Percentiles rank a stretch among this genome's conserved stretches.
Evolutionary conservation across 2,888 invertebrate species (phyloP).

Genomic region (Cheilosia soror): DNA sequence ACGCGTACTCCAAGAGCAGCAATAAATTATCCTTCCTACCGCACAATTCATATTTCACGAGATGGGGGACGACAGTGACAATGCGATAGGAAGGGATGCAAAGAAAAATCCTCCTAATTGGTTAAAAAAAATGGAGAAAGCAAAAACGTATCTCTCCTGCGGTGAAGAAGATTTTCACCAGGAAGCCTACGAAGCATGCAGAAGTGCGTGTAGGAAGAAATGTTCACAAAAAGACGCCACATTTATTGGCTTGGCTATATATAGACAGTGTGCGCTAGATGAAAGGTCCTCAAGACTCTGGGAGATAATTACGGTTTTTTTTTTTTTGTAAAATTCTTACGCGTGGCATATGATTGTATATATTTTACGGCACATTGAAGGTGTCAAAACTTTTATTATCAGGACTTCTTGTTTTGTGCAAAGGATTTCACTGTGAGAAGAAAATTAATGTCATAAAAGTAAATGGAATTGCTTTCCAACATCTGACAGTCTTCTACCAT

Average conservation of each 20-base stretch:
- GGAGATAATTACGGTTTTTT: conserved; percentile 53
- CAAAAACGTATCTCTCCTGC: not conserved
- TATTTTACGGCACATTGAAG: conserved; percentile 54
- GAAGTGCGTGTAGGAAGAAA: conserved; percentile 30
- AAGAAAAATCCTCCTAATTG: conserved; percentile 52
- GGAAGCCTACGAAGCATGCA: no score
- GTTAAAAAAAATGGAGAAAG: conserved; percentile 1
- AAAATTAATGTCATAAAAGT: conserved; percentile 51
- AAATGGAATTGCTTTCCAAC: conserved; percentile 56
- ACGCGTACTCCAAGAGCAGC: not conserved
- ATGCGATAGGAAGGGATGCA: conserved; percentile 24
- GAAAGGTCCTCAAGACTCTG: conserved; percentile 23
- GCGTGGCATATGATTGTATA: conserved; percentile 21
- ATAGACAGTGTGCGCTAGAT: conserved; percentile 18
- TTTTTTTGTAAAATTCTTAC: conserved; percentile 27
- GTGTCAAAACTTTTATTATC: conserved; percentile 58
- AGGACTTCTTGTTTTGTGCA: conserved; percentile 22
- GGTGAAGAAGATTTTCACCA: not conserved
- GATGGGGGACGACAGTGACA: conserved; percentile 2
- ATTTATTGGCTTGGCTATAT: conserved; percentile 40
- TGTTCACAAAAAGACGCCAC: conserved; percentile 23
- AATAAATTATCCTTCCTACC: conserved; percentile 38
- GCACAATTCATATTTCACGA: conserved; percentile 1
- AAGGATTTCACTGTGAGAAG: conserved; percentile 27
- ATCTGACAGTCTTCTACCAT: conserved; percentile 6